phyloP scores from a whole-genome alignment of 2,888 invertebrate genomes.

The Leptinotarsa juncta region DNA sequence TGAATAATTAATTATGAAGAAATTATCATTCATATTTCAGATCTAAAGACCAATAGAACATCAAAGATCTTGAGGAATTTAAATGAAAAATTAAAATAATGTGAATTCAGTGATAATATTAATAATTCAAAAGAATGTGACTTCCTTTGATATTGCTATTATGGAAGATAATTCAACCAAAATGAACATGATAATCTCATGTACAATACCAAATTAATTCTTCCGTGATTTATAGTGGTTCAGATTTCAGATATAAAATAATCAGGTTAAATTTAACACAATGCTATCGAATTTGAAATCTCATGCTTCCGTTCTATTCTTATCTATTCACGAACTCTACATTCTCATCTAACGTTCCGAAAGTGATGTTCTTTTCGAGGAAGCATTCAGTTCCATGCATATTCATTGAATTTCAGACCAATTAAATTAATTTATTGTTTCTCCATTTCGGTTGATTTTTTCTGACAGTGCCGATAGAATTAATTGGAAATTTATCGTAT shows the following conservation, averaged over 20 bases:
- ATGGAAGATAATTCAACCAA: too few relatives aligned
- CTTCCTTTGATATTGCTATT: background rate
- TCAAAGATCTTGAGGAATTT: too few relatives aligned
- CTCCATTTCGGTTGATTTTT: too few relatives aligned
- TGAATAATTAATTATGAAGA: too few relatives aligned
- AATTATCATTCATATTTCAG: too few relatives aligned
- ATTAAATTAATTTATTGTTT: slow-evolving; percentile 14
- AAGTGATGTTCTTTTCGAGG: slow-evolving; percentile 13
- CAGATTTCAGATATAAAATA: slow-evolving; percentile 45
- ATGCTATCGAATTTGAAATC: slow-evolving; percentile 46
- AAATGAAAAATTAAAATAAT: too few relatives aligned
- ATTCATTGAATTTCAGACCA: slow-evolving; percentile 20
- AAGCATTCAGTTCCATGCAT: slow-evolving; percentile 15
- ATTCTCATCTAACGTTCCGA: slow-evolving; percentile 21
- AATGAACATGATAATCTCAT: background rate
- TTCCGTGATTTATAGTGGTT: slow-evolving; percentile 42
- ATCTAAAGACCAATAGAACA: too few relatives aligned
- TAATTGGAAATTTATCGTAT: background rate
- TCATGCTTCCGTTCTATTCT: slow-evolving; percentile 47
- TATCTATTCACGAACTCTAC: slow-evolving; percentile 28
- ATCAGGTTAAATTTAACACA: slow-evolving; percentile 47
- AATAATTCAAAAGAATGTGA: background rate
- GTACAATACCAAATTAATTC: slow-evolving; percentile 8
- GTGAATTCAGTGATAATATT: background rate
- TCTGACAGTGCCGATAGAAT: background rate